These are phyloP conservation scores for Calameuta idolon DNA, from an alignment of 2,888 invertebrate genomes.

Conservation along the genomic window DNA sequence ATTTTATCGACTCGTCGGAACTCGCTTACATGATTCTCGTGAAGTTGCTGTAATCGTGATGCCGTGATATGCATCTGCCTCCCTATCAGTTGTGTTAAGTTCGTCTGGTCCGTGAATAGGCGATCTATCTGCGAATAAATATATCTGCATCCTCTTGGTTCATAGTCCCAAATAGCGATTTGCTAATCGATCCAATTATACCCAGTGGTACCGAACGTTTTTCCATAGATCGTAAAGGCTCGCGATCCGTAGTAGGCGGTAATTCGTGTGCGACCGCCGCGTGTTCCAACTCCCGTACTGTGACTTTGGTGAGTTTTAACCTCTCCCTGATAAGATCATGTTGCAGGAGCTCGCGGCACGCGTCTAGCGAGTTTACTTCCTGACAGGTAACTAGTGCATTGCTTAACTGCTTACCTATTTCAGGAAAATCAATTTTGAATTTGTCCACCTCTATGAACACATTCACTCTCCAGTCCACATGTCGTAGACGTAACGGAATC, in stretches of 20 bases:
- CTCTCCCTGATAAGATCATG: too few species aligned
- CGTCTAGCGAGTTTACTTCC: background rate
- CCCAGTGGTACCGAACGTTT: too few species aligned
- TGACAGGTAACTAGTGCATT: background rate
- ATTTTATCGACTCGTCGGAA: too few species aligned
- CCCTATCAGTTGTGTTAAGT: constrained; percentile 10
- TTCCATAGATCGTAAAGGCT: too few species aligned
- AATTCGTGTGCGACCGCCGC: too few species aligned
- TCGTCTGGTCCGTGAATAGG: constrained; percentile 12
- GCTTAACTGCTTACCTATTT: background rate
- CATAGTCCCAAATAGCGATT: background rate
- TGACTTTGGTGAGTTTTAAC: too few species aligned
- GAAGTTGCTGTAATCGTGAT: background rate
- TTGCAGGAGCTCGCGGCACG: too few species aligned
- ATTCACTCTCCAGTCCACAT: constrained; percentile 11
- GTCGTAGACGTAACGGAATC: background rate
- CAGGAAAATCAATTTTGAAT: background rate
- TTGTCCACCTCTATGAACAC: constrained; percentile 11
- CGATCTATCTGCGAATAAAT: constrained; percentile 10
- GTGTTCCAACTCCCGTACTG: too few species aligned
- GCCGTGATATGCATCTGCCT: background rate
- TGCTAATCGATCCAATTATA: too few species aligned
- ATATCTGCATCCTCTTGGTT: constrained; percentile 4
- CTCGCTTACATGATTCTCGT: constrained; percentile 4
- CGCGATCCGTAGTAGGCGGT: too few species aligned